Percentiles rank a stretch among this genome's conserved stretches.
These are phyloP conservation scores for Lamprologus ornatipinnis DNA, from an alignment of 2,113 vertebrate species.

Conservation along the genomic window DNA sequence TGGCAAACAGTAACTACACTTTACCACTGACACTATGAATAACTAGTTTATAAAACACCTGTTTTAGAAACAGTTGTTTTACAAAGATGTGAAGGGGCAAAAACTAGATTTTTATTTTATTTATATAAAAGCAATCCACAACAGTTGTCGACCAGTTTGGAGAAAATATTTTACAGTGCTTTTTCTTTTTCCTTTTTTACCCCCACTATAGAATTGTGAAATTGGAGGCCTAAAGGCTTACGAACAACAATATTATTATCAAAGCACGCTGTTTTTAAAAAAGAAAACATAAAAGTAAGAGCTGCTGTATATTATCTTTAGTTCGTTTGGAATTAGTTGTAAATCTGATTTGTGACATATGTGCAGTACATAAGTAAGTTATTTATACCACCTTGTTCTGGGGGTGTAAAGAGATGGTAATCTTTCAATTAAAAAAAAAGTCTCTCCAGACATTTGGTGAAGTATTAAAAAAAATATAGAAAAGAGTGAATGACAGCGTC, in stretches of 20 bases:
- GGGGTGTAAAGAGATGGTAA: neutral
- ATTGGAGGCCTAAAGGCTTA: neutral
- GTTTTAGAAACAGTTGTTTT: neutral
- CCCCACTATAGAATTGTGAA: neutral
- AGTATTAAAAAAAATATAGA: neutral
- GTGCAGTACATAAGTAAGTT: neutral
- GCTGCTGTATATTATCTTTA: neutral
- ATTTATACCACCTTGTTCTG: neutral
- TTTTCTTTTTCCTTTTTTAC: neutral
- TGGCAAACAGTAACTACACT: neutral
- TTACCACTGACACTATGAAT: neutral
- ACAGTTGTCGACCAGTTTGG: neutral
- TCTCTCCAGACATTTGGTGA: neutral
- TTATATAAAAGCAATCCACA: neutral
- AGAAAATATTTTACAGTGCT: neutral
- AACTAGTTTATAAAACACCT: neutral
- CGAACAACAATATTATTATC: neutral
- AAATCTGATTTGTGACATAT: neutral
- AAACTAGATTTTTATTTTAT: neutral
- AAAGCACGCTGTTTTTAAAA: neutral
- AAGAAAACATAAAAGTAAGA: neutral
- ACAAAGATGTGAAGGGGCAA: neutral
- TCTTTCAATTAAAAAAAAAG: neutral
- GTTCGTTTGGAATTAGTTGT: neutral
- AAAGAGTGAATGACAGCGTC: neutral